phyloP scores from a whole-genome alignment of 2,888 invertebrate genomes.

The Orthonychiurus folsomi region DNA sequence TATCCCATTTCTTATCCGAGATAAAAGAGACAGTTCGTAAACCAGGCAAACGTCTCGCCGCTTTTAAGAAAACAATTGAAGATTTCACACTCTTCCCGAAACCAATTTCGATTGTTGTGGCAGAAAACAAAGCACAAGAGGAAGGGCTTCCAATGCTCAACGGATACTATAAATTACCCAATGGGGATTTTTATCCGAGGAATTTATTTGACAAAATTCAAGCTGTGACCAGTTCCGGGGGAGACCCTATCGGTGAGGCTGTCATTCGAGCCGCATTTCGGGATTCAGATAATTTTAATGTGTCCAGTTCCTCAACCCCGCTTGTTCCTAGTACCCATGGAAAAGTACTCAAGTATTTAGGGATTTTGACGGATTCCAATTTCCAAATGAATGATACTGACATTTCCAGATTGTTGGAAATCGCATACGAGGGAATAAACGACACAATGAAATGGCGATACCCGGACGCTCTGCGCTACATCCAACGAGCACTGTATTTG shows the following conservation, averaged over 20 bases:
- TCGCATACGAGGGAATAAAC: constrained; percentile 9
- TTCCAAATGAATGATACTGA: constrained; percentile 13
- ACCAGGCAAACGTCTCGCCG: constrained; percentile 11
- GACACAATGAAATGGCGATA: constrained; percentile 1
- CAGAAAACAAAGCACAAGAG: constrained; percentile 22
- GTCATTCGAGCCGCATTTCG: constrained; percentile 19
- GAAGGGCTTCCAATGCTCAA: constrained; percentile 17
- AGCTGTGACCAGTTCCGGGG: neutral
- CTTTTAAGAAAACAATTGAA: constrained; percentile 18
- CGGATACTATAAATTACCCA: constrained; percentile 23
- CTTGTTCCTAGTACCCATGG: neutral
- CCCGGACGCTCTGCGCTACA: constrained; percentile 17
- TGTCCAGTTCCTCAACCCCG: constrained; percentile 3
- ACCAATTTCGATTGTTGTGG: constrained; percentile 20
- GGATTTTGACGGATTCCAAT: neutral
- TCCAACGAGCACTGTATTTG: constrained; percentile 19
- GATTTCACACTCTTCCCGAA: constrained; percentile 18
- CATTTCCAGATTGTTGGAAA: constrained; percentile 12
- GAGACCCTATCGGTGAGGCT: constrained; percentile 23
- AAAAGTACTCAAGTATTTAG: constrained; percentile 15
- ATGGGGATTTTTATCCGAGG: constrained; percentile 27
- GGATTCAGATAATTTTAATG: constrained; percentile 19
- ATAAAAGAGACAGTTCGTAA: constrained; percentile 7
- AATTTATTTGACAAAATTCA: constrained; percentile 29
- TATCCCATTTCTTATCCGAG: constrained; percentile 22